These are phyloP conservation scores for Asteroscopus sphinx DNA, from an alignment of 2,888 invertebrate genomes.

Conservation along the genomic window DNA sequence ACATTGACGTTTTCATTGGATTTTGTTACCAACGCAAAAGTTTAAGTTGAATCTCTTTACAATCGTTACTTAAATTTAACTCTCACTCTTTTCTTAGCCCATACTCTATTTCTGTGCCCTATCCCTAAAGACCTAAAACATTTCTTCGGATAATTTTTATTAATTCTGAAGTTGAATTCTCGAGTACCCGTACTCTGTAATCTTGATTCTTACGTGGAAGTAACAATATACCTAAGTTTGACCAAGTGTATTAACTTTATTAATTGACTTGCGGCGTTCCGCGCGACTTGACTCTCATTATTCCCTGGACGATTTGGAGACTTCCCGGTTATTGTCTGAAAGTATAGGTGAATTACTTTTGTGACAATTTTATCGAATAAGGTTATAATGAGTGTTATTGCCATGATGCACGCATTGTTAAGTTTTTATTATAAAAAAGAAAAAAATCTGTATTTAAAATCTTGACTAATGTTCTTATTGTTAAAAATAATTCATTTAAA, in stretches of 20 bases:
- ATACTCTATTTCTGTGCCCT: neutral
- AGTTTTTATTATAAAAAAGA: too few relatives aligned
- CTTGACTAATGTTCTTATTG: neutral
- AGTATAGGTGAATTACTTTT: conserved; percentile 34
- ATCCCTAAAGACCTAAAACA: neutral
- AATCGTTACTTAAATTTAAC: neutral
- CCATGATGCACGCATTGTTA: too few relatives aligned
- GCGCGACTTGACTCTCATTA: conserved; percentile 61
- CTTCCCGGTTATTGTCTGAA: conserved; percentile 22
- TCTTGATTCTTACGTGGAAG: conserved; percentile 28
- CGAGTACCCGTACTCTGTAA: neutral
- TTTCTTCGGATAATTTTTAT: neutral
- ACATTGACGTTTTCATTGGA: too few relatives aligned
- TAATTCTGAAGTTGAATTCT: conserved; percentile 3
- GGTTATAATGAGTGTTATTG: too few relatives aligned
- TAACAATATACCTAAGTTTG: conserved; percentile 50
- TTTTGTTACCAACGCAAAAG: neutral
- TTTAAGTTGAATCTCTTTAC: neutral
- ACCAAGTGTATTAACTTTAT: conserved; percentile 53
- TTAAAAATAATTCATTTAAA: neutral
- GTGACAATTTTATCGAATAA: conserved; percentile 27
- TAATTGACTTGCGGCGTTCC: conserved; percentile 58
- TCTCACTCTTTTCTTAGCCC: too few relatives aligned
- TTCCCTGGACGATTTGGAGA: conserved; percentile 35
- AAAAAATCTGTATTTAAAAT: neutral